Base-by-base conservation (phyloP, 2,797 vertebrate genomes). In the Lepidocolaptes lacrymiger region DNA sequence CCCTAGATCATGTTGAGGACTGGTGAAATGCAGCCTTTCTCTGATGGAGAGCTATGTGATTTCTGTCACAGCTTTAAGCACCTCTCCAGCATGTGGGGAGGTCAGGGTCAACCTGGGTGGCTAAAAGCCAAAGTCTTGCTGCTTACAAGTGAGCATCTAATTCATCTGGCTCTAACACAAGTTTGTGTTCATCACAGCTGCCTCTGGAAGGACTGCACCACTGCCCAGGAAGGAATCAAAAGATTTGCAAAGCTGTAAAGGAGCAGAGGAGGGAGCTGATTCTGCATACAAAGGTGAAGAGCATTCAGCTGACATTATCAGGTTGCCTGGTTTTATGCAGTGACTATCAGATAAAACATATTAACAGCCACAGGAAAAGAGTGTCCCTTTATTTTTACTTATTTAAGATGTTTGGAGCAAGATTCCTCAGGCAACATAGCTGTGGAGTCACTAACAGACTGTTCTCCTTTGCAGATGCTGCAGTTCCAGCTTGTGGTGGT, bases 381-480 rank as follows among this genome's bases (percentile, higher is more conserved):
- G 7, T 20, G 7, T 78, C 12, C 9, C 32, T 72, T 77, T 49
- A 44, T 7, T 91, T 89, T 82, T 32, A 37, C 15, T 64, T 44
- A 12, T 74, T 49, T 7, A 59, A 63, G 56, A 44, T 16, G 21
- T 69, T 14, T 52, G 41, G 74, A 90, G 34, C 3, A 20, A 54
- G 26, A 7, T 28, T 81, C 11, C 30, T 23, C 5, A 21, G 34
- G 41, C 44, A 49, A 48, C 9, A 30, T 74, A 56, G 18, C 32
- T 64, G 27, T 43, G 54, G 34, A 55, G 6, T 26, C 21, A 27
- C 26, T 75, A 64, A 61, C 2, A 58, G 27, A 7, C 39, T 73
- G 34, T 77, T 97, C 26, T 96, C 39, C 14, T 85, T 98, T 97
- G n/a, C 96, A 99, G 99, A 99, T 99, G 99, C 93, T 98, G 97